phyloP scores from a whole-genome alignment of 2,113 vertebrate genomes.

The Pogona vitticeps region DNA sequence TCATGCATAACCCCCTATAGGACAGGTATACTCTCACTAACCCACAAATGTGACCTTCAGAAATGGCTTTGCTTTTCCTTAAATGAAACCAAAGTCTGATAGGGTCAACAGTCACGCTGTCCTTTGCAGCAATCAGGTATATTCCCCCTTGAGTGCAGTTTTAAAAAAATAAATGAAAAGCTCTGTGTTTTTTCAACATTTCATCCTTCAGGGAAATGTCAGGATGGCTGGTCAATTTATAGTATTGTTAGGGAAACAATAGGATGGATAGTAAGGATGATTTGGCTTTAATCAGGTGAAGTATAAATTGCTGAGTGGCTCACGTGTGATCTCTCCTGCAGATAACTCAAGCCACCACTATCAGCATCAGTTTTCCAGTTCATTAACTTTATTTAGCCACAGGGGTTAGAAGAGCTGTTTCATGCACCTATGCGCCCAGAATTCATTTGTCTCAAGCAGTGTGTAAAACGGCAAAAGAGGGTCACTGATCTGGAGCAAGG shows the following conservation, averaged over 20 bases:
- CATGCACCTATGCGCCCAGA: slow-evolving; percentile 21
- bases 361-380: slow-evolving; percentile 68
- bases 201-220: not conserved
- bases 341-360: slow-evolving; percentile 54
- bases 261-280: slow-evolving; percentile 32
- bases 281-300: slow-evolving; percentile 63
- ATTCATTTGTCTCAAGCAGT: slow-evolving; percentile 38
- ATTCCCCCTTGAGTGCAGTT: not conserved
- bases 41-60: not conserved
- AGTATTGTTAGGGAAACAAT: slow-evolving; percentile 17
- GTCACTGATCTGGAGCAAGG: slow-evolving; percentile 38
- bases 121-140: not conserved
- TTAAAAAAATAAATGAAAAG: not conserved
- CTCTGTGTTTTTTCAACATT: not conserved
- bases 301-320: slow-evolving; percentile 49
- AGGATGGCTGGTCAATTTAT: slow-evolving; percentile 23
- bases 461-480: slow-evolving; percentile 54
- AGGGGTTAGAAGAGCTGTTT: not conserved
- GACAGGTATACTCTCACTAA: not conserved
- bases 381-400: slow-evolving; percentile 61
- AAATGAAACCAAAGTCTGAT: not conserved
- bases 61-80: not conserved
- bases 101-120: not conserved
- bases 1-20: not conserved
- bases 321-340: slow-evolving; percentile 27